These are phyloP conservation scores for Procavia capensis DNA, from an alignment of 2,113 vertebrate genomes.

Conservation along the genomic window DNA sequence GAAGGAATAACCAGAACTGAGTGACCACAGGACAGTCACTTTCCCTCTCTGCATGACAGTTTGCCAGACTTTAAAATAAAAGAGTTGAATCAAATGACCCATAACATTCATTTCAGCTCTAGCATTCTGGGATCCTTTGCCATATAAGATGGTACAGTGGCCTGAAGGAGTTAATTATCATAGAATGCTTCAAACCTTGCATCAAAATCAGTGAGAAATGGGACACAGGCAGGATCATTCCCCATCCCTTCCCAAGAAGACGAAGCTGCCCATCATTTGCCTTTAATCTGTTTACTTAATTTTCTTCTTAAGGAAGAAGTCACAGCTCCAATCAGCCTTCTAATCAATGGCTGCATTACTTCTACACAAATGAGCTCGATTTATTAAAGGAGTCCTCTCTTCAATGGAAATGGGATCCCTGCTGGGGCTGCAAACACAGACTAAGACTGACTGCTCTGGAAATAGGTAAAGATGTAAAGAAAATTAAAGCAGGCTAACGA, in stretches of 20 bases:
- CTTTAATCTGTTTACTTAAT: conserved; percentile 82
- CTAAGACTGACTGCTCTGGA: conserved; percentile 72
- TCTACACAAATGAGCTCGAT: conserved; percentile 76
- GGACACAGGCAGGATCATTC: not conserved
- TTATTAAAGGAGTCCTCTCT: conserved; percentile 80
- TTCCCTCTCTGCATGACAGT: not conserved
- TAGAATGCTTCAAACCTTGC: not conserved
- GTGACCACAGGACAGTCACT: too few species aligned
- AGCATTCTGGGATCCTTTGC: not conserved
- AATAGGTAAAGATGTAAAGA: conserved; percentile 67
- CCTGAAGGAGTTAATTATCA: conserved; percentile 50
- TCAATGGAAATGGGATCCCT: conserved; percentile 76
- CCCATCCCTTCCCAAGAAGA: conserved; percentile 47
- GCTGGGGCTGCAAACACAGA: conserved; percentile 75
- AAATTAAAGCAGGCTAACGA: conserved; percentile 46
- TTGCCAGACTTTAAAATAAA: not conserved
- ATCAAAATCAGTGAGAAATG: not conserved
- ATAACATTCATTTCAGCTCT: not conserved
- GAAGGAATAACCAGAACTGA: not conserved
- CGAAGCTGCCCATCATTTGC: conserved; percentile 76
- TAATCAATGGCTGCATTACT: conserved; percentile 79
- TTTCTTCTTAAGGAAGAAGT: conserved; percentile 77
- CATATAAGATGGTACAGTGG: not conserved
- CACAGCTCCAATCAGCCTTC: conserved; percentile 76
- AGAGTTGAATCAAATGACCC: not conserved